Conservation (phyloP, 2,797 vertebrate species). For the Neosilurus mollespiculum region DNA sequence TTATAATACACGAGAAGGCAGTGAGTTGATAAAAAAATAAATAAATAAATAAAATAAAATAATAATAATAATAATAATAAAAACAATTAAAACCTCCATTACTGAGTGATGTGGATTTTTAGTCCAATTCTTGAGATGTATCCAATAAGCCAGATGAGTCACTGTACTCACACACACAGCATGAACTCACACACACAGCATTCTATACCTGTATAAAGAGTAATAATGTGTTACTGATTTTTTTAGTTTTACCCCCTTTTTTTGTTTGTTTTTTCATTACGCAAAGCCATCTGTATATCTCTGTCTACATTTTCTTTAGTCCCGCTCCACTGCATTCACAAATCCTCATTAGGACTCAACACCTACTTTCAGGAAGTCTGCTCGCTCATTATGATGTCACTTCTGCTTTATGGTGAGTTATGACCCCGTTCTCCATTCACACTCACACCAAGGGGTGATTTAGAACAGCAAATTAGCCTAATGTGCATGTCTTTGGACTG, state of each 20-base stretch:
- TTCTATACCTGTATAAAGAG: conserved; percentile 29
- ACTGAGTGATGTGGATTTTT: not conserved
- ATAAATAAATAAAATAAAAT: too few species aligned
- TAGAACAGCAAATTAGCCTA: too few species aligned
- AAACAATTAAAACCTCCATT: not conserved
- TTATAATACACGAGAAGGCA: not conserved
- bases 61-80: not conserved
- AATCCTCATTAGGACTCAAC: not conserved
- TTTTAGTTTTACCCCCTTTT: not conserved
- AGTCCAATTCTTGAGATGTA: not conserved
- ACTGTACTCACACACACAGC: conserved; percentile 9
- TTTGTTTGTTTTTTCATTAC: not conserved
- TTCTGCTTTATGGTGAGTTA: not conserved
- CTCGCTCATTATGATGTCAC: conserved; percentile 1
- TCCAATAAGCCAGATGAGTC: not conserved
- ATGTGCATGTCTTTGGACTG: too few species aligned
- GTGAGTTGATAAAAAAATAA: not conserved
- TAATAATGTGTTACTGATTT: conserved; percentile 14
- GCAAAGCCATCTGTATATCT: not conserved
- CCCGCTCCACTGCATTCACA: not conserved
- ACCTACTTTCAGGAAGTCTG: not conserved
- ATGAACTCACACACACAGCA: conserved; percentile 28
- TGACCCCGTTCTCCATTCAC: not conserved
- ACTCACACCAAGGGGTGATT: too few species aligned
- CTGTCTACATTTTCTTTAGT: not conserved